phyloP scores from a whole-genome alignment of 92 coral and sea anemone genomes.

The Bergia puertoricense region DNA sequence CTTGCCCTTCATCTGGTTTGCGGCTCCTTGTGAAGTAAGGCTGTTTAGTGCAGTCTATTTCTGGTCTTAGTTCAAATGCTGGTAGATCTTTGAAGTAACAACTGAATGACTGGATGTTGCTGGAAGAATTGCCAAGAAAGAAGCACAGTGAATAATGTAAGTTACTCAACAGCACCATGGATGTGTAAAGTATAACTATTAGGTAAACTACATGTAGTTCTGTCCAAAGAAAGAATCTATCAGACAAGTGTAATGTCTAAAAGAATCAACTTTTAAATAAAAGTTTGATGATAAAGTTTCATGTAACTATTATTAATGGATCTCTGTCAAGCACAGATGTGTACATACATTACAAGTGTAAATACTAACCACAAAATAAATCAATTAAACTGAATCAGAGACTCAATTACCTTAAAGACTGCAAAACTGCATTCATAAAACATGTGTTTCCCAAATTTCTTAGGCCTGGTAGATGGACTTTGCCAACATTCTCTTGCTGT shows the following conservation, averaged over 20 bases:
- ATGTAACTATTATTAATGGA: no score
- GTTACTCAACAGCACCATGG: neutral
- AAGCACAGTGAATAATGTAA: neutral
- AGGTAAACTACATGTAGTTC: no score
- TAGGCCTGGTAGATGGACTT: conserved; percentile 88
- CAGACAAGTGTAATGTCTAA: no score
- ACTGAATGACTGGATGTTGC: conserved; percentile 96
- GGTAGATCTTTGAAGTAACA: conserved; percentile 99
- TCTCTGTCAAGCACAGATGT: no score
- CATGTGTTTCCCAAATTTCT: conserved; percentile 99
- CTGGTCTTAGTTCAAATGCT: conserved; percentile 92
- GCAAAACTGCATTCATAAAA: conserved; percentile 98
- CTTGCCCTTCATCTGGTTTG: conserved; percentile 95
- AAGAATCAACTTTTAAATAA: no score
- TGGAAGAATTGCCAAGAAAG: conserved; percentile 28
- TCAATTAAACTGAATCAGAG: no score
- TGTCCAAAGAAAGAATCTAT: neutral
- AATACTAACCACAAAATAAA: no score
- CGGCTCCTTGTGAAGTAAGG: conserved; percentile 94
- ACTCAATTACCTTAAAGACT: conserved; percentile 79
- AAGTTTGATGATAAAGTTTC: no score
- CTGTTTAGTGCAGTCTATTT: conserved; percentile 80
- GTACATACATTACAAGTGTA: no score
- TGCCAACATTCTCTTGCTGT: conserved; percentile 96
- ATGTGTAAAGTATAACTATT: no score